A percentile compares a stretch with the other conserved stretches of the same genome.
Evolutionary conservation across 2,113 vertebrate species (phyloP).

Genomic region (Pyrgilauda ruficollis): DNA sequence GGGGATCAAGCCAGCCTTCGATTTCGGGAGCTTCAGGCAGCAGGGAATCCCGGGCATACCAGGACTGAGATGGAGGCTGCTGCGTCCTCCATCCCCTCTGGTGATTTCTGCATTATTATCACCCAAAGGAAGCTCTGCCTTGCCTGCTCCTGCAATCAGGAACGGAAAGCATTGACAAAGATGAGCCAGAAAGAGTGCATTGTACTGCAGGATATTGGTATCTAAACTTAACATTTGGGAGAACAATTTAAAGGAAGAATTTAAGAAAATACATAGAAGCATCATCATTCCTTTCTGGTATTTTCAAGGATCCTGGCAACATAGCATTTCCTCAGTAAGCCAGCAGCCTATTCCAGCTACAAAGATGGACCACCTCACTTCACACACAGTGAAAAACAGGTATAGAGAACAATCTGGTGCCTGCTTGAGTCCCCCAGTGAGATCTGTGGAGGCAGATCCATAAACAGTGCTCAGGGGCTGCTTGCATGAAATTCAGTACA

Average conservation of each 20-base stretch:
- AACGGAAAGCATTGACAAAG: background rate
- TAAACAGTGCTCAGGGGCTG: background rate
- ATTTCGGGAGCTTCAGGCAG: background rate
- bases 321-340: background rate
- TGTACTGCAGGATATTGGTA: background rate
- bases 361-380: background rate
- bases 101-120: background rate
- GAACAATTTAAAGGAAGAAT: background rate
- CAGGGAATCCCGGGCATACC: background rate
- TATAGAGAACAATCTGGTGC: background rate
- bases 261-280: background rate
- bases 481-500: background rate
- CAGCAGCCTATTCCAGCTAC: background rate
- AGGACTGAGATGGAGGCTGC: background rate
- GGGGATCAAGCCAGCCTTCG: background rate
- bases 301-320: background rate
- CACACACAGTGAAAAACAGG: background rate
- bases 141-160: fast-evolving
- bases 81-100: background rate
- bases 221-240: background rate
- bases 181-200: background rate
- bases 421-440: background rate
- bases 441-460: background rate
- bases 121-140: background rate
- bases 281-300: background rate